Conservation (phyloP, 1,140 invertebrate genomes). For the Schlechtendalia chinensis region DNA sequence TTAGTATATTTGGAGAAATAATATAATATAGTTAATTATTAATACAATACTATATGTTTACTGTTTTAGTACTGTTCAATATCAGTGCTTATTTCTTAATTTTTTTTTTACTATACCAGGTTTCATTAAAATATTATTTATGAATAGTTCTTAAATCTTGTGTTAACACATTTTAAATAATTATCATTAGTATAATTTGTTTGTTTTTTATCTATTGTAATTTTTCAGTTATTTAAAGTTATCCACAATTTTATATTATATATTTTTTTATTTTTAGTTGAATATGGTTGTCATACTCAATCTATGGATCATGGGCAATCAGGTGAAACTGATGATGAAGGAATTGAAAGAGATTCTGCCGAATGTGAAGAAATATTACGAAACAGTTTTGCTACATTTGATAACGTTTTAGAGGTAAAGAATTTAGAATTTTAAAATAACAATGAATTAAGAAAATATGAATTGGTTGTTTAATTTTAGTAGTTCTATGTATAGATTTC, state of each 20-base stretch:
- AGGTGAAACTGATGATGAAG: slow-evolving; percentile 80
- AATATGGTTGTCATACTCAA: slow-evolving; percentile 43
- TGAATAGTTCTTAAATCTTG: not conserved
- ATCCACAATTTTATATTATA: too few species aligned
- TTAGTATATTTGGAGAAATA: too few species aligned
- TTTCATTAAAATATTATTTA: not conserved
- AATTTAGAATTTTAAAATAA: not conserved
- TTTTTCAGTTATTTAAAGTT: not conserved
- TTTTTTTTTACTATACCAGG: too few species aligned
- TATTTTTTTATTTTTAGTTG: slow-evolving; percentile 2
- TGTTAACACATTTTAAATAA: not conserved
- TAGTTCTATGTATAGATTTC: not conserved
- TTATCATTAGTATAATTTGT: not conserved
- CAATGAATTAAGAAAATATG: not conserved
- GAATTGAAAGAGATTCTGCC: slow-evolving; percentile 83
- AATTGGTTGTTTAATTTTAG: not conserved
- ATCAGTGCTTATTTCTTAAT: too few species aligned
- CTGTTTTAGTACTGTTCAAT: too few species aligned
- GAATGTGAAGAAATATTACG: slow-evolving; percentile 64
- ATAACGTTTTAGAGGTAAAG: slow-evolving; percentile 49
- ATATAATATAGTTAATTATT: too few species aligned
- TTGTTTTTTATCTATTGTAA: not conserved
- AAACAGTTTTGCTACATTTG: slow-evolving; percentile 47
- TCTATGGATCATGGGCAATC: slow-evolving; percentile 47
- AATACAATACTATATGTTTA: too few species aligned